Percentiles rank a stretch among this genome's conserved stretches.
phyloP scores from a whole-genome alignment of 2,113 vertebrate genomes.

The Neofelis nebulosa region DNA sequence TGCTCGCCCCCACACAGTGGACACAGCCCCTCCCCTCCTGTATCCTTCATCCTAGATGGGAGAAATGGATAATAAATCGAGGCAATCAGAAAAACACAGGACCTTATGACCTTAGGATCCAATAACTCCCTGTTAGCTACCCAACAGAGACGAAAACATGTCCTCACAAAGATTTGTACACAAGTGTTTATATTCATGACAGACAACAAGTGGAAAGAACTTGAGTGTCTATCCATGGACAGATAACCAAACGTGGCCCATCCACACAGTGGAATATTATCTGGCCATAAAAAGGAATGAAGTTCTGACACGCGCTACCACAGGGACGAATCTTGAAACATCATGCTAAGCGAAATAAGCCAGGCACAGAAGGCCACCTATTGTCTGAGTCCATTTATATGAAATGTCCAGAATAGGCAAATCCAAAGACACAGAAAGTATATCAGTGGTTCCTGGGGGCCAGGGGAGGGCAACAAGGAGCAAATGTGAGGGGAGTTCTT shows the following conservation, averaged over 20 bases:
- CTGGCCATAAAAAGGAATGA: too few relatives aligned
- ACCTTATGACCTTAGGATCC: neutral
- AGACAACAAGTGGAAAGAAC: neutral
- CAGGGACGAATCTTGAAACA: neutral
- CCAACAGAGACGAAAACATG: neutral
- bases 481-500: neutral
- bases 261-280: neutral
- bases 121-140: too few relatives aligned
- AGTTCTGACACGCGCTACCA: neutral
- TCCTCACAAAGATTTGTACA: neutral
- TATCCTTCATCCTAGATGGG: neutral
- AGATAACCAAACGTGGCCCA: neutral
- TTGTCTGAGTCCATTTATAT: neutral
- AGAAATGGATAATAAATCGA: neutral
- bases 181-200: rapidly evolving
- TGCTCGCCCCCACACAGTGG: neutral
- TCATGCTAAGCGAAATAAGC: neutral
- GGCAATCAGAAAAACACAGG: neutral
- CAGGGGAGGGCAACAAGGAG: too few relatives aligned
- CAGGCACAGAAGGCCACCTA: neutral
- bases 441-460: neutral
- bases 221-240: neutral
- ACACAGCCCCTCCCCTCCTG: neutral
- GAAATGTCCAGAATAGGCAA: neutral
- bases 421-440: neutral